Conservation (phyloP, 2,888 invertebrate genomes). For the Crepidodera aurea region DNA sequence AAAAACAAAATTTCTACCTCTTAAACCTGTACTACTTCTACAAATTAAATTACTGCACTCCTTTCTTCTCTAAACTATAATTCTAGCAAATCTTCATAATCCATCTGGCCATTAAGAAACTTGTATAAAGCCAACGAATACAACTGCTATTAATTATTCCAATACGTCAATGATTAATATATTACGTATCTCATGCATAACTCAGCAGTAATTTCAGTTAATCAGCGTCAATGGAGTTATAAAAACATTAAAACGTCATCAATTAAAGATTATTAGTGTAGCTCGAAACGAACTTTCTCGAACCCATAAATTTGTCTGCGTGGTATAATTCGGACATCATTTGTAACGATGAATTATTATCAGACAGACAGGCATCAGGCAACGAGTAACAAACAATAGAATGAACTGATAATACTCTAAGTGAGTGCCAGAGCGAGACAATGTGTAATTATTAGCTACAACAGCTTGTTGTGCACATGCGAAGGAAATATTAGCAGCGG, state of each 20-base stretch:
- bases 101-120: too few relatives aligned
- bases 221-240: constrained; percentile 28
- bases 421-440: constrained; percentile 54
- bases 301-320: constrained; percentile 32
- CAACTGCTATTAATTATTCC: too few relatives aligned
- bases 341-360: constrained; percentile 39
- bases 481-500: constrained; percentile 53
- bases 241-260: constrained; percentile 37
- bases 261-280: constrained; percentile 34
- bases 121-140: too few relatives aligned
- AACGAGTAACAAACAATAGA: constrained; percentile 34
- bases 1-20: too few relatives aligned
- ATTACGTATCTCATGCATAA: constrained; percentile 15
- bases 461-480: constrained; percentile 52
- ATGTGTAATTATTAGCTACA: constrained; percentile 51
- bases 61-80: too few relatives aligned
- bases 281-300: constrained; percentile 28
- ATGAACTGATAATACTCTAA: constrained; percentile 51
- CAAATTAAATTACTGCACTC: too few relatives aligned
- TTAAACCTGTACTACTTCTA: too few relatives aligned
- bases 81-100: too few relatives aligned
- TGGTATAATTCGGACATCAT: constrained; percentile 34
- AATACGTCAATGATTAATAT: background rate
- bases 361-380: constrained; percentile 35
- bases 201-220: constrained; percentile 19